phyloP scores from a whole-genome alignment of 2,888 invertebrate species.

The Epirrhoe tristata region DNA sequence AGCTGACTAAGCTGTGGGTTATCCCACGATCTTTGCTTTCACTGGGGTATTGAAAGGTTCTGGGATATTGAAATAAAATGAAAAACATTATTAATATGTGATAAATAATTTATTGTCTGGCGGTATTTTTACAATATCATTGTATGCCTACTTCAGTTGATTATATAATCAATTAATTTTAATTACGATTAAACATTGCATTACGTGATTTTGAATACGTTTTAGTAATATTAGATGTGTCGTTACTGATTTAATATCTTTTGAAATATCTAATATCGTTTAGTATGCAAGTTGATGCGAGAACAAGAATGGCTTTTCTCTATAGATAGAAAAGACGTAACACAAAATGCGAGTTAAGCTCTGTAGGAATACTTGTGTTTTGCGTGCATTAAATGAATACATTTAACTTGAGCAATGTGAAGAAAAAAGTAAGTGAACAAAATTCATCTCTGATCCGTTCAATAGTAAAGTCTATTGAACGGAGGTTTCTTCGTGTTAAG shows the following conservation, averaged over 20 bases:
- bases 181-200: constrained; percentile 50
- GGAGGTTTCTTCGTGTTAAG: background rate
- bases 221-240: constrained; percentile 20
- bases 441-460: no score
- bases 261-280: background rate
- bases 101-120: constrained; percentile 87
- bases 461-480: no score
- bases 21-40: no score
- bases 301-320: background rate
- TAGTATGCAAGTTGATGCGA: background rate
- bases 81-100: constrained; percentile 68
- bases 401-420: no score
- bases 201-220: constrained; percentile 35
- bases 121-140: constrained; percentile 84
- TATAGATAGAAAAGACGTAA: no score
- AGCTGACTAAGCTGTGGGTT: no score
- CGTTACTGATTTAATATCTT: constrained; percentile 28
- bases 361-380: no score
- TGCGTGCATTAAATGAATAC: no score
- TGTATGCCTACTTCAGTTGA: constrained; percentile 76
- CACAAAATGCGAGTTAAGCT: no score
- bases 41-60: no score
- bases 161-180: constrained; percentile 44
- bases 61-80: constrained; percentile 35
- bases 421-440: no score